Evolutionary conservation across 2,888 invertebrate genomes (phyloP).

Genomic region (Rotaria sp.): DNA sequence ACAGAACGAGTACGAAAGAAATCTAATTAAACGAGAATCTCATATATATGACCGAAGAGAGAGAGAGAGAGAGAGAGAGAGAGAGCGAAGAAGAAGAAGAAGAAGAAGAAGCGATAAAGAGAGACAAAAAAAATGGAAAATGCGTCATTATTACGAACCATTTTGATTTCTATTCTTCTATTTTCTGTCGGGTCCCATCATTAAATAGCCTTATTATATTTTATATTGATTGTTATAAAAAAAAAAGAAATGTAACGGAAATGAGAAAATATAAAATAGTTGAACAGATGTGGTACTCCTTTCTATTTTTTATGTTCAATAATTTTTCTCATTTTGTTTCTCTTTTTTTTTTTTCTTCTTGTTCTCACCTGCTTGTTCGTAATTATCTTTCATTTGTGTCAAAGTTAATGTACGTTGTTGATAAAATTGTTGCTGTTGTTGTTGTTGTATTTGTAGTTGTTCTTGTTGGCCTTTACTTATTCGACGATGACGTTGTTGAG

Average conservation of each 20-base stretch:
- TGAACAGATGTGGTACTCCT: neutral
- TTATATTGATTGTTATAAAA: conserved; percentile 11
- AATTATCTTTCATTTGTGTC: conserved; percentile 18
- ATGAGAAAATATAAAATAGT: neutral
- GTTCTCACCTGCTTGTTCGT: conserved; percentile 11
- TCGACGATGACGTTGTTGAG: neutral
- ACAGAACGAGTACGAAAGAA: neutral
- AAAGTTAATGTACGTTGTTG: neutral
- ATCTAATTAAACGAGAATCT: conserved; percentile 15
- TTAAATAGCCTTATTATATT: neutral
- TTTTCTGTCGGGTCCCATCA: neutral
- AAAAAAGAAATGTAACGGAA: neutral
- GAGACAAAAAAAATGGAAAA: neutral
- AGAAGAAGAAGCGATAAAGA: neutral
- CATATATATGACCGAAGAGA: neutral
- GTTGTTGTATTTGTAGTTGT: conserved; percentile 5
- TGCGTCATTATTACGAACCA: neutral
- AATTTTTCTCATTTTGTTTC: neutral
- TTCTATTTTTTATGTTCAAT: neutral
- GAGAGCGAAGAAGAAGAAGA: neutral
- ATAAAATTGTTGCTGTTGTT: neutral
- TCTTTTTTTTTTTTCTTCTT: neutral
- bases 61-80: neutral
- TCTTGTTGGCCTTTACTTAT: conserved; percentile 16
- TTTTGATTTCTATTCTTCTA: neutral